Percentiles rank a stretch among this genome's conserved stretches.
phyloP scores from a whole-genome alignment of 2,888 invertebrate genomes.

The Ophion ellenae region DNA sequence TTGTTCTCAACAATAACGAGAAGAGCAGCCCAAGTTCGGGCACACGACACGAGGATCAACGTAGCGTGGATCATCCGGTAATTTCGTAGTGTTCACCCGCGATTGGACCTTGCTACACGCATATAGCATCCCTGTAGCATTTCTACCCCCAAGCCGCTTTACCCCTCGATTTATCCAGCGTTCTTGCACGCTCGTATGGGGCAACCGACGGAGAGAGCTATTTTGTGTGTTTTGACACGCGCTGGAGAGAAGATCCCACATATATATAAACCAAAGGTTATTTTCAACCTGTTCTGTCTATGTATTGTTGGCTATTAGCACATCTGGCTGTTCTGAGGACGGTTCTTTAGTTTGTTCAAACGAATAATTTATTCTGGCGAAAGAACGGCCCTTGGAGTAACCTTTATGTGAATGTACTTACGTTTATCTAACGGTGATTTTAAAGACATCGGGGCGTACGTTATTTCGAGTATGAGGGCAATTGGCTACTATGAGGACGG shows the following conservation, averaged over 20 bases:
- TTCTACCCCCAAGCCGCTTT: constrained; percentile 44
- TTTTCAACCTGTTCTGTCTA: neutral
- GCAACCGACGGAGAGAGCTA: constrained; percentile 62
- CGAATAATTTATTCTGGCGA: too few relatives aligned
- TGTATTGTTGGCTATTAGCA: neutral
- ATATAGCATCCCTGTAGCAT: constrained; percentile 34
- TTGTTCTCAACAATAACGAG: constrained; percentile 75
- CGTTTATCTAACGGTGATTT: too few relatives aligned
- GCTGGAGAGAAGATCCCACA: constrained; percentile 72
- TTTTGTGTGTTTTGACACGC: constrained; percentile 82
- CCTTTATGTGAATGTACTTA: too few relatives aligned
- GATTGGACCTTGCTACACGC: constrained; percentile 35
- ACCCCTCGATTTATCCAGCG: constrained; percentile 62
- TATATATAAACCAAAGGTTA: neutral
- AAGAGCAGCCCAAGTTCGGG: constrained; percentile 55
- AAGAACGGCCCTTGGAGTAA: too few relatives aligned
- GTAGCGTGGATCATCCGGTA: constrained; percentile 79
- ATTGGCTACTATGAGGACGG: too few relatives aligned
- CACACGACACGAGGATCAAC: constrained; percentile 73
- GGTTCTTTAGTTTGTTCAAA: neutral
- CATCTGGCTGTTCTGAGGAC: neutral
- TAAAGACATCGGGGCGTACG: too few relatives aligned
- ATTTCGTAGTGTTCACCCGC: constrained; percentile 74
- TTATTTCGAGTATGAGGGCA: too few relatives aligned
- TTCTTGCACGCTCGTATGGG: constrained; percentile 44